Conservation (phyloP, 2,113 vertebrate species). For the Planiliza haematocheilus region DNA sequence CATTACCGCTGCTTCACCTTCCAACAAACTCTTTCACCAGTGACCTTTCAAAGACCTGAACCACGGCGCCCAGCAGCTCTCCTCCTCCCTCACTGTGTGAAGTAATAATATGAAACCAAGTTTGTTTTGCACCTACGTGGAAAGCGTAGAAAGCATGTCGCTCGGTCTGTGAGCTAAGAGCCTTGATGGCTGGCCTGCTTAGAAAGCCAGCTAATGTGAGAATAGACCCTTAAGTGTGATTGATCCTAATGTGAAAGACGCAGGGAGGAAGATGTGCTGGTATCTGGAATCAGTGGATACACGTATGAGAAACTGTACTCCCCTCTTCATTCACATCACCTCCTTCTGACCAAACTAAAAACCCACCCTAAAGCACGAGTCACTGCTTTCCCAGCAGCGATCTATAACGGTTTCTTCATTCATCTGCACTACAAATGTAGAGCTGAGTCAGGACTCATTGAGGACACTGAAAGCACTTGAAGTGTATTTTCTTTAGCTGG, state of each 20-base stretch:
- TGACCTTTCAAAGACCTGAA: slow-evolving; percentile 41
- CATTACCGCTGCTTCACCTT: slow-evolving; percentile 10
- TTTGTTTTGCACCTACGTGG: slow-evolving; percentile 43
- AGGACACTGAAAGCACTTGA: slow-evolving; percentile 4
- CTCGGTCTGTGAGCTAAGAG: slow-evolving; percentile 3
- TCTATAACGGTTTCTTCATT: not conserved
- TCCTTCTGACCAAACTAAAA: slow-evolving; percentile 19
- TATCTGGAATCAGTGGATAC: slow-evolving; percentile 12
- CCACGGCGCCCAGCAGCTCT: slow-evolving; percentile 21
- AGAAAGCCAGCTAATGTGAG: slow-evolving; percentile 14
- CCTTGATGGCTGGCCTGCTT: slow-evolving; percentile 25
- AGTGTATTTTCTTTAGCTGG: slow-evolving; percentile 16
- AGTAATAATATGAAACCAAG: slow-evolving; percentile 32
- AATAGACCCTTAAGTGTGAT: slow-evolving; percentile 14
- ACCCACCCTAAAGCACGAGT: slow-evolving; percentile 39
- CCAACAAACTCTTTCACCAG: not conserved
- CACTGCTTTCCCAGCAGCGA: not conserved
- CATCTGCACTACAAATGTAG: not conserved
- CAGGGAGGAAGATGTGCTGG: slow-evolving; percentile 21
- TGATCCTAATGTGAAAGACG: slow-evolving; percentile 20
- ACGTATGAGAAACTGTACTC: slow-evolving; percentile 22
- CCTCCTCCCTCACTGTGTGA: slow-evolving; percentile 25
- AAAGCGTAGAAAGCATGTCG: slow-evolving; percentile 5
- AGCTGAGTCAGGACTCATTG: not conserved
- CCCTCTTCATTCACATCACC: not conserved